Evolutionary conservation across 2,888 invertebrate genomes (phyloP), one percentile per base, ranked within the genome.

Genomic region (Cenopis cana): DNA sequence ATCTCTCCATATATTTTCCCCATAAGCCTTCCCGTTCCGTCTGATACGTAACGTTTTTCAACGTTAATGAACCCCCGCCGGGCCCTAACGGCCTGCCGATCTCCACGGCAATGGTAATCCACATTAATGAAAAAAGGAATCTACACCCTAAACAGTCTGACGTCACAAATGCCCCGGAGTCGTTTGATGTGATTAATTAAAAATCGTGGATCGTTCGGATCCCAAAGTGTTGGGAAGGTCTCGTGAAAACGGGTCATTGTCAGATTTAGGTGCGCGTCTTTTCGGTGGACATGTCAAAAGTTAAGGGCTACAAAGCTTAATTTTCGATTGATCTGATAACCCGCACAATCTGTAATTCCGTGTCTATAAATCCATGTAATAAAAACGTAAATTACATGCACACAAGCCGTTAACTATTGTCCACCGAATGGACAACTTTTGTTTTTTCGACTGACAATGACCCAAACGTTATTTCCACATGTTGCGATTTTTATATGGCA

Each of bases 101-200:
- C 56, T n/a, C 33, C 36, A 8, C 57, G 4, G 12, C 33, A 62
- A 52, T 36, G 50, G 36, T 62, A 62, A 64, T 64, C 64, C 64
- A 52, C 10, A 14, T 64, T 64, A 64, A 64, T 66, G 65, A 56
- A 66, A 66, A 56, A 66, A 66, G 17, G 14, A 29, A 29, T 65
- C n/a, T 17, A 14, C 33, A 33, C 55, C 46, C 57, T 57, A 29
- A 46, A 64, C 20, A 20, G 64, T 50, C 55, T 20, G 61, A 29
- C 8, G 46, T 20, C 64, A n/a, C 29, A 52, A 61, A 36, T 33
- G 56, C 41, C 20, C 46, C 14, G 24, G 2, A 50, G 33, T 29
- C 67, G 57, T 67, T 67, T 67, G 67, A 67, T 67, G 57, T 46
- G n/a, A 46, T 56, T 59, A 56, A 67, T 56, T 67, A 56, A 67